Evolutionary conservation across 2,888 invertebrate genomes (phyloP), one percentile per base, ranked within the genome.

Genomic region (Prosapia bicincta): DNA sequence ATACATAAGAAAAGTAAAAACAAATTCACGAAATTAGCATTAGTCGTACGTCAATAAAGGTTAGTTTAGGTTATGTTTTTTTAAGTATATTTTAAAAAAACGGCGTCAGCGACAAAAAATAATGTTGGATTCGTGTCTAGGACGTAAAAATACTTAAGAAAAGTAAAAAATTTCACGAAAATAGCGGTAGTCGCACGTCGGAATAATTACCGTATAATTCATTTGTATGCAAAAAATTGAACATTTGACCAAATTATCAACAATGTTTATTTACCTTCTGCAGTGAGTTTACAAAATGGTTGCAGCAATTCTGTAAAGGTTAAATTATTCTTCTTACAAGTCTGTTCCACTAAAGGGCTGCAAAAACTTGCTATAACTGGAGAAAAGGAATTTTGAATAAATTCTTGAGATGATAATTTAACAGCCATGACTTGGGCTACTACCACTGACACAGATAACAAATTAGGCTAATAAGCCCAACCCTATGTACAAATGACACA

Each of bases 291-390:
- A 84, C 93, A 91, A 85, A 98, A 98, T 0, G 98, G 98, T 84
- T 96, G 96, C 73, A 98, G 86, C 78, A 98, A 85, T 86, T 98
- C 96, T 73, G 93, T 91, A 83, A 98, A 96, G 38, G 93, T 91
- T 78, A 98, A 87, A 86, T 97, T 96, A 85, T 97, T 98, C 84
- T 96, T 96, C 81, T 92, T 91, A 83, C 97, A 95, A 75, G 93
- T 87, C 82, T 90, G 89, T 82, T 97, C 95, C 13, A 95, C 97
- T 84, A 91, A 89, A 66, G 90, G 87, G 82, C 95, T 96, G 83
- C 93, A 92, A 80, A 97, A 87, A 26, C 95, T 93, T 70, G 96
- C 97, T 79, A 98, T 89, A 84, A 94, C 90, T 0, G 98, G 97
- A 68, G 94, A 94, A 86, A 97, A 98, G 66, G 95, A 92, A 85